Evolutionary conservation across 2,797 vertebrate species (phyloP), one percentile per base, ranked within the genome.

Genomic region (Fistularia commersonii): DNA sequence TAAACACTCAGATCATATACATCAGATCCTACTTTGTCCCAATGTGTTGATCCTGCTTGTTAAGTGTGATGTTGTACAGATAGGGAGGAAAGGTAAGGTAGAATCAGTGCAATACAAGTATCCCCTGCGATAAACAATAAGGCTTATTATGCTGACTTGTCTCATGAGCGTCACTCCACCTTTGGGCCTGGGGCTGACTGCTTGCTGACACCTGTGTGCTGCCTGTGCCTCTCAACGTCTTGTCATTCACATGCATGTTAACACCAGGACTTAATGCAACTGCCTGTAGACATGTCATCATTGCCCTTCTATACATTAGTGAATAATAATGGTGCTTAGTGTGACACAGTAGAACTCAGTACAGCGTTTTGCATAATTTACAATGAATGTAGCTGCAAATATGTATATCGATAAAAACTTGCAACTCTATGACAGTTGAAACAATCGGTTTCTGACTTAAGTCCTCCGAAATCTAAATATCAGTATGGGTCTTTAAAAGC

Each of bases 191-290:
- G 68, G 85, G 83, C 79, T 63, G 61, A 81, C 72, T 47, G 76
- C 74, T 61, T 41, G 35, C 69, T 84, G 83, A 86, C 82, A 87
- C 86, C 80, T 77, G 76, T 76, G 69, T 66, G 77, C 72, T 66
- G 64, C 75, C 77, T 32, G 11, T 55, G 36, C 72, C 66, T 80
- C 73, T 76, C 77, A 63, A 64, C 51, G 66, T 53, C 48, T 13
- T 66, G 77, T 80, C 82, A 73, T 62, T 79, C 80, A 61, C 54
- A 54, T 45, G 81, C 54, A 81, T 76, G 79, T 76, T 76, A 82
- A 81, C 77, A 76, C 54, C 35, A 46, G 57, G 74, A 66, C 71
- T 70, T 62, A 61, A 51, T 75, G 59, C 68, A 49, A 66, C 60
- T 62, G 67, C 73, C 64, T 77, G 74, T 76, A 72, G 69, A 81